These are phyloP conservation scores for Boloria selene DNA, from an alignment of 2,888 invertebrate genomes.

Conservation along the genomic window DNA sequence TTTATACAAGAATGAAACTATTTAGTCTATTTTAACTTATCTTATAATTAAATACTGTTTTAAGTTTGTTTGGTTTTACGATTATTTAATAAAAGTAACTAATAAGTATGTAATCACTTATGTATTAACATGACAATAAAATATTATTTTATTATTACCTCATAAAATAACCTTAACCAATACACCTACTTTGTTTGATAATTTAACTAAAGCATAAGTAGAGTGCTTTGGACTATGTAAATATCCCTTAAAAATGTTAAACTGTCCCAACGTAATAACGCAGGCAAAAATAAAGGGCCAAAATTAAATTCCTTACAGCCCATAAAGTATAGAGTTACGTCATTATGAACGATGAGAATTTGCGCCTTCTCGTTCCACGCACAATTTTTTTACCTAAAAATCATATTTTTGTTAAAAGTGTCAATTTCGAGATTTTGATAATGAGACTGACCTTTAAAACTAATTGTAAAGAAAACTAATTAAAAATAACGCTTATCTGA, in stretches of 20 bases:
- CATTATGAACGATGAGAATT: slow-evolving; percentile 62
- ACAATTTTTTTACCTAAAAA: slow-evolving; percentile 31
- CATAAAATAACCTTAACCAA: too few relatives aligned
- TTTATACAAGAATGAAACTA: too few relatives aligned
- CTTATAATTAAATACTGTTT: too few relatives aligned
- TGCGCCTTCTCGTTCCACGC: slow-evolving; percentile 44
- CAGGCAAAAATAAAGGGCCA: slow-evolving; percentile 59
- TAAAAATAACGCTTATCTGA: too few relatives aligned
- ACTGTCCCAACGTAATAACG: slow-evolving; percentile 31
- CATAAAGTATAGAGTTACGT: slow-evolving; percentile 79
- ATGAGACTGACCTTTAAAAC: slow-evolving; percentile 10
- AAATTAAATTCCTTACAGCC: slow-evolving; percentile 74
- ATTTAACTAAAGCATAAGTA: neutral
- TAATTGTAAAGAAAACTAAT: too few relatives aligned
- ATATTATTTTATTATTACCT: too few relatives aligned
- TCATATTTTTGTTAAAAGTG: slow-evolving; percentile 34
- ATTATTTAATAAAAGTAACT: too few relatives aligned
- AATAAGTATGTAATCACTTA: too few relatives aligned
- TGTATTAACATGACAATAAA: too few relatives aligned
- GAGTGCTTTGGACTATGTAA: neutral
- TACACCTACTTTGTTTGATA: neutral
- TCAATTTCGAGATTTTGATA: slow-evolving; percentile 28
- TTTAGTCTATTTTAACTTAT: too few relatives aligned
- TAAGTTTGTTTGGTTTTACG: too few relatives aligned
- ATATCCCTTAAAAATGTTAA: slow-evolving; percentile 29